Evolutionary conservation across 2,797 vertebrate species (phyloP).

Genomic region (Pseudopleuronectes americanus): DNA sequence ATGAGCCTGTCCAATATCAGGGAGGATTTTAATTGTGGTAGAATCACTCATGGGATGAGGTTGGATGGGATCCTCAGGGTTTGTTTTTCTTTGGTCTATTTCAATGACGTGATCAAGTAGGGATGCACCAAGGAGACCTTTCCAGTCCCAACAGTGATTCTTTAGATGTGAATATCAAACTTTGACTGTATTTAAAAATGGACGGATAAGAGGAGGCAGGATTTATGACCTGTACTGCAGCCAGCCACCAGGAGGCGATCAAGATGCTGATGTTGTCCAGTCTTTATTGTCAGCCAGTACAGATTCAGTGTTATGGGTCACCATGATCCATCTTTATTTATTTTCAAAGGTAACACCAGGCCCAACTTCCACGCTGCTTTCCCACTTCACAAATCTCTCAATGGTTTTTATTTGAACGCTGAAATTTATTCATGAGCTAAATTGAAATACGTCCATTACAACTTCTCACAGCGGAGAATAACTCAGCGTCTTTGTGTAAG

Average conservation of each 20-base stretch:
- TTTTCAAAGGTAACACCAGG: background rate
- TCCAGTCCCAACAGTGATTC: background rate
- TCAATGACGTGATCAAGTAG: background rate
- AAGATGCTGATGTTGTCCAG: no score
- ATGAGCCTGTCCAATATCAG: background rate
- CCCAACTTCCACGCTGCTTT: background rate
- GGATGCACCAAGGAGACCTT: background rate
- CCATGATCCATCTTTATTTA: background rate
- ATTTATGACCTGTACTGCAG: background rate
- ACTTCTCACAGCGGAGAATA: slow-evolving; percentile 11
- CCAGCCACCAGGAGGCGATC: no score
- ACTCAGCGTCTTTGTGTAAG: slow-evolving; percentile 12
- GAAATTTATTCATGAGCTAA: slow-evolving; percentile 32
- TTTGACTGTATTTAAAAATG: no score
- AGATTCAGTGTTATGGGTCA: background rate
- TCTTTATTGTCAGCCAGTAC: no score
- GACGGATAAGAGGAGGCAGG: background rate
- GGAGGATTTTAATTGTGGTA: background rate
- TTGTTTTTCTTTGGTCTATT: slow-evolving; percentile 2
- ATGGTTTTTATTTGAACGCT: slow-evolving; percentile 6
- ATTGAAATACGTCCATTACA: slow-evolving; percentile 11
- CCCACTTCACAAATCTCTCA: background rate
- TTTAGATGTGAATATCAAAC: background rate
- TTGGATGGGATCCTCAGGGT: background rate
- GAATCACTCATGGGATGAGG: background rate